A percentile compares a stretch with the other conserved stretches of the same genome.
Evolutionary conservation across 2,113 vertebrate genomes (phyloP).

Genomic region (Petrocephalus zakoni): DNA sequence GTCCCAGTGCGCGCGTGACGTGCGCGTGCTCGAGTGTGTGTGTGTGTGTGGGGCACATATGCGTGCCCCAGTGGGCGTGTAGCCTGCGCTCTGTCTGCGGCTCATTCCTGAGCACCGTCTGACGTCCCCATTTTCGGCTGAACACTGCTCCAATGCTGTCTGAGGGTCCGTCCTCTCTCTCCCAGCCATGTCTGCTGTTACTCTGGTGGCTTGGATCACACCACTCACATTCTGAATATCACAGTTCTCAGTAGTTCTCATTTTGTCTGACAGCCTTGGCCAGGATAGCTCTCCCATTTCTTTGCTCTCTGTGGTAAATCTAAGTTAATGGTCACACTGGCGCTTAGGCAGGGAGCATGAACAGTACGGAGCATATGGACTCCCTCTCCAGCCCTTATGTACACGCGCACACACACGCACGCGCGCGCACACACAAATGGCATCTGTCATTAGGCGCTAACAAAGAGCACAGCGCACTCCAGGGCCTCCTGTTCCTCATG

Average conservation of each 20-base stretch:
- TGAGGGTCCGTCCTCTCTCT: neutral
- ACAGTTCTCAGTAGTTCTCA: neutral
- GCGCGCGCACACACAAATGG: neutral
- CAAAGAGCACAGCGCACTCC: conserved; percentile 40
- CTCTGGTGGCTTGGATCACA: neutral
- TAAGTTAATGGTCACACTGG: conserved; percentile 4
- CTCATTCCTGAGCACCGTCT: neutral
- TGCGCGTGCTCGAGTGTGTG: too few relatives aligned
- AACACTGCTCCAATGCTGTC: neutral
- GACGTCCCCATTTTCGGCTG: neutral
- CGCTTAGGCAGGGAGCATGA: neutral
- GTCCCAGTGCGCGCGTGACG: too few relatives aligned
- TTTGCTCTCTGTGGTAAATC: neutral
- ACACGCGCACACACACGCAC: neutral
- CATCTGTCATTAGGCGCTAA: conserved; percentile 39
- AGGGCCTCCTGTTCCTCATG: conserved; percentile 43
- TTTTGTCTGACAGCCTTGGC: neutral
- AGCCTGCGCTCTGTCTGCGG: neutral
- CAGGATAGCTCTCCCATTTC: neutral
- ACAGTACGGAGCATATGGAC: neutral
- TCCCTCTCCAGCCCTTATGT: neutral
- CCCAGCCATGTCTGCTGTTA: neutral
- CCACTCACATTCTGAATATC: neutral
- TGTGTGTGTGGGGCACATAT: too few relatives aligned
- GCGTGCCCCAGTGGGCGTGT: neutral